These are phyloP conservation scores for Anableps anableps DNA, from an alignment of 2,797 vertebrate genomes.

Conservation along the genomic window DNA sequence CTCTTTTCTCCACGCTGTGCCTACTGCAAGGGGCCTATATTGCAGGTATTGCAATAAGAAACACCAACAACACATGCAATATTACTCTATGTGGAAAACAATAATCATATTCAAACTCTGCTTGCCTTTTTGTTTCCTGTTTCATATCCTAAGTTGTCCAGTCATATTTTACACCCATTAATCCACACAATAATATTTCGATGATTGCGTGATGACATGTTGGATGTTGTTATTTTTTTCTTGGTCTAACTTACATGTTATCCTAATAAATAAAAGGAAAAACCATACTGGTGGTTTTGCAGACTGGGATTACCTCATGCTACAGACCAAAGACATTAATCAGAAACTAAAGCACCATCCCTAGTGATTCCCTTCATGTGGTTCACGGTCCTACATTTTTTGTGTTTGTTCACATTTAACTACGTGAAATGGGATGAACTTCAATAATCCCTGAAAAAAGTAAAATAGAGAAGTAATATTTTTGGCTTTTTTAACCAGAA, in stretches of 20 bases:
- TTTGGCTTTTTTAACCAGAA: constrained; percentile 77
- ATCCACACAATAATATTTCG: constrained; percentile 29
- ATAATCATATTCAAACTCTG: not conserved
- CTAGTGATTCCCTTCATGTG: constrained; percentile 24
- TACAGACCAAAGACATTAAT: constrained; percentile 53
- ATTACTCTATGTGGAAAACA: not conserved
- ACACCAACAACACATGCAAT: not conserved
- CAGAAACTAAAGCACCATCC: constrained; percentile 37
- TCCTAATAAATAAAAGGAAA: constrained; percentile 37
- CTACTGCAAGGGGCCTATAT: constrained; percentile 82
- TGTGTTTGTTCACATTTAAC: constrained; percentile 34
- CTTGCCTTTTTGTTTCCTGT: not conserved
- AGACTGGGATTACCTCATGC: constrained; percentile 16
- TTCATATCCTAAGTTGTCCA: not conserved
- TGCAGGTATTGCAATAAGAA: constrained; percentile 60
- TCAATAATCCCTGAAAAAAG: constrained; percentile 35
- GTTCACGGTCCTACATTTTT: constrained; percentile 29
- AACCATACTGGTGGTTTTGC: constrained; percentile 40
- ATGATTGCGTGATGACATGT: constrained; percentile 47
- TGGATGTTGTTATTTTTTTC: constrained; percentile 15
- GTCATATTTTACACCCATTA: constrained; percentile 25
- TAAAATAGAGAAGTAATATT: constrained; percentile 27
- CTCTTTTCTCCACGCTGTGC: constrained; percentile 81
- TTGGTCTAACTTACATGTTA: constrained; percentile 25
- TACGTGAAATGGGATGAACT: constrained; percentile 34